Conservation (phyloP, 2,113 vertebrate genomes). For the Carlito syrichta region DNA sequence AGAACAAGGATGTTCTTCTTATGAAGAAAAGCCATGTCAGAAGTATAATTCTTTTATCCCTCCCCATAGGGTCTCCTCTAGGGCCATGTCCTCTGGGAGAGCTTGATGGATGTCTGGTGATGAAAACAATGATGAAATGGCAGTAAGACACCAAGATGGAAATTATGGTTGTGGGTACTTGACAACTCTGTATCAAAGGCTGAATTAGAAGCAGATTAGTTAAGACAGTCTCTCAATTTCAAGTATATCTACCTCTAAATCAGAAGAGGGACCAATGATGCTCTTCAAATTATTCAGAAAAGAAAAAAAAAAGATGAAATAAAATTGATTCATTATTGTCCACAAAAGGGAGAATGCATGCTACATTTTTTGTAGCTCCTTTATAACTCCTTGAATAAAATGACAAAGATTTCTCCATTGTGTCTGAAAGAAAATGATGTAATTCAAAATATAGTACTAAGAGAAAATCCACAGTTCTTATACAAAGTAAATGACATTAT, state of each 20-base stretch:
- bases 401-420: neutral
- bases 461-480: neutral
- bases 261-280: neutral
- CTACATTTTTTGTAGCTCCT: neutral
- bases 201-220: neutral
- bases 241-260: neutral
- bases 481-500: neutral
- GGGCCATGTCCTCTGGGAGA: neutral
- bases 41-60: neutral
- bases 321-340: neutral
- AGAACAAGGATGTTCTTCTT: neutral
- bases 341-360: neutral
- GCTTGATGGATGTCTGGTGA: neutral
- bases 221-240: neutral
- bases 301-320: neutral
- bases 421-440: neutral
- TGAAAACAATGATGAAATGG: neutral
- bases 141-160: neutral
- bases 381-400: neutral
- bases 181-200: neutral
- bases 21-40: neutral
- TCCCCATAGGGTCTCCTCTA: neutral
- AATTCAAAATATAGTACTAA: neutral
- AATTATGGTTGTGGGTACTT: neutral
- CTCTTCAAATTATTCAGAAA: neutral